A percentile compares a stretch with the other conserved stretches of the same genome.
Evolutionary conservation across 1,140 invertebrate species (phyloP).

Genomic region (Drosophila nebulosa): DNA sequence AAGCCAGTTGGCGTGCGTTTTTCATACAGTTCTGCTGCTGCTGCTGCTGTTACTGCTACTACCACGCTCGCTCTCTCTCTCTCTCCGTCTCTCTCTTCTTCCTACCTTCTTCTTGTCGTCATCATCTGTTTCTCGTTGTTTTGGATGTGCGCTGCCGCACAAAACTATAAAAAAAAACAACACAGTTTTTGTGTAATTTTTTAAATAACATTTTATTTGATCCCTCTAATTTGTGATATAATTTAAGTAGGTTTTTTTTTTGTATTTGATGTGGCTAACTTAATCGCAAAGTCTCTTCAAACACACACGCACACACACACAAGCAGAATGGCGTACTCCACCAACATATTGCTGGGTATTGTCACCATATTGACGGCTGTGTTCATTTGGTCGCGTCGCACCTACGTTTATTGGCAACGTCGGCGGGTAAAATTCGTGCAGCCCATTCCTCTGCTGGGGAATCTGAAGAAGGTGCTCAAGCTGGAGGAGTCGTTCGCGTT

Average conservation of each 20-base stretch:
- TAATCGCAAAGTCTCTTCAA: not conserved
- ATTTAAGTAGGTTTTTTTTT: conserved; percentile 53
- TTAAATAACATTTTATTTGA: conserved; percentile 3
- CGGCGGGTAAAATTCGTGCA: conserved; percentile 74
- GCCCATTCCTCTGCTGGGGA: conserved; percentile 67
- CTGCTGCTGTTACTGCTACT: conserved; percentile 1
- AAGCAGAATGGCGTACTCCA: conserved; percentile 57
- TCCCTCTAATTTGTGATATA: conserved; percentile 55
- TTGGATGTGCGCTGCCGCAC: conserved; percentile 20
- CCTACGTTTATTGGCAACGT: conserved; percentile 78
- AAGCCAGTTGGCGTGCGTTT: not conserved
- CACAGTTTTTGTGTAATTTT: conserved; percentile 26
- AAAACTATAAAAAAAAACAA: not conserved
- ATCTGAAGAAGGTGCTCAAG: conserved; percentile 66
- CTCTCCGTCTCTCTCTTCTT: too few species aligned
- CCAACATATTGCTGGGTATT: conserved; percentile 66
- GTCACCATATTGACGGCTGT: conserved; percentile 71
- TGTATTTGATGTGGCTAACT: conserved; percentile 18
- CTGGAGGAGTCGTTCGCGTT: conserved; percentile 68
- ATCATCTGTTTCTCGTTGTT: conserved; percentile 29
- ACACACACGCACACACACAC: not conserved
- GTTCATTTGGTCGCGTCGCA: conserved; percentile 76
- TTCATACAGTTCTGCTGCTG: not conserved
- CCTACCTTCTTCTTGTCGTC: conserved; percentile 26
- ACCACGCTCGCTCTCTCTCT: conserved; percentile 3